A percentile compares a stretch with the other conserved stretches of the same genome.
These are phyloP conservation scores for Pyrocephalus nanus DNA, from an alignment of 2,797 vertebrate species.

Conservation along the genomic window DNA sequence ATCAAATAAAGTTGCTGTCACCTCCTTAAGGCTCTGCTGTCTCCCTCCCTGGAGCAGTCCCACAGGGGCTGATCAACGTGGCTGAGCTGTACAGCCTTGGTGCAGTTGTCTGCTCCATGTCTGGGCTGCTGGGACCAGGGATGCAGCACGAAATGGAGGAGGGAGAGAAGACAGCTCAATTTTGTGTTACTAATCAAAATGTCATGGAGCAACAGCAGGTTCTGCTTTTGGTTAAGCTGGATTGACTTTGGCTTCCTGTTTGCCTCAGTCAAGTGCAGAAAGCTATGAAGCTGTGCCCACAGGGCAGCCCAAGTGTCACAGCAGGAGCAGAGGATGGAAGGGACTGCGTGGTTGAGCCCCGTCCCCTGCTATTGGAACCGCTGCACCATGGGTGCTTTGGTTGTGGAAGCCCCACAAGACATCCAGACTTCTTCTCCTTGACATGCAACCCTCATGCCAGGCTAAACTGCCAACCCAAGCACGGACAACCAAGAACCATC, in stretches of 20 bases:
- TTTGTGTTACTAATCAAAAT: neutral
- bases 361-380: neutral
- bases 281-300: neutral
- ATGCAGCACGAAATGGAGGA: neutral
- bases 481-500: fast-evolving
- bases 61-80: neutral
- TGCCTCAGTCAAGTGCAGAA: neutral
- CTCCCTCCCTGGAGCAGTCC: neutral
- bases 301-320: neutral
- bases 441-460: neutral
- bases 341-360: neutral
- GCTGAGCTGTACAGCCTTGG: neutral
- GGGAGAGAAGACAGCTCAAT: neutral
- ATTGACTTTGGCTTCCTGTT: neutral
- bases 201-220: neutral
- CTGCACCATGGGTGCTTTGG: neutral
- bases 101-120: neutral
- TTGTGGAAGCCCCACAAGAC: neutral
- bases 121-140: neutral
- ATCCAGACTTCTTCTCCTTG: neutral
- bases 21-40: neutral
- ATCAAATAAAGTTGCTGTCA: neutral
- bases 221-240: neutral
- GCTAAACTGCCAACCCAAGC: neutral
- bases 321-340: neutral